Percentiles rank a stretch among this genome's conserved stretches.
Evolutionary conservation across 2,113 vertebrate species (phyloP).

Genomic region (Plecturocebus donacophilus): DNA sequence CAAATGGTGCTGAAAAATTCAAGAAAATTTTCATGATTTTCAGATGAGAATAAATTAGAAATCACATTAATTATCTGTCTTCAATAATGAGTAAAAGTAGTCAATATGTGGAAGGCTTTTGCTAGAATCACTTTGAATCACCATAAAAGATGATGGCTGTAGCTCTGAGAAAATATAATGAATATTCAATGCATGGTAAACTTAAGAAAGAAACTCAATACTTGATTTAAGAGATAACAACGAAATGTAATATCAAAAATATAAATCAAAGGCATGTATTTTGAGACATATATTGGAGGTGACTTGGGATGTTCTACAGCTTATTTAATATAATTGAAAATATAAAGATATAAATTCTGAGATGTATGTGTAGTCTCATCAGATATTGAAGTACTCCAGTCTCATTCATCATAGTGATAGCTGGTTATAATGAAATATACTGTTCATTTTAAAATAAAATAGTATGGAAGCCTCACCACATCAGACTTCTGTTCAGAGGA

Average conservation of each 20-base stretch:
- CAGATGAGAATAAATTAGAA: neutral
- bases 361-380: neutral
- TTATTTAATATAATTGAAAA: neutral
- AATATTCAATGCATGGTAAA: neutral
- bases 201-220: neutral
- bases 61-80: neutral
- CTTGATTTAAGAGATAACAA: neutral
- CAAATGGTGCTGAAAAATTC: neutral
- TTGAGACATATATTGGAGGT: neutral
- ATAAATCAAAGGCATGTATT: neutral
- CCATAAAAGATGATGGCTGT: neutral
- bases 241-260: conserved; percentile 9
- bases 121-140: neutral
- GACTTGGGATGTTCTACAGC: neutral
- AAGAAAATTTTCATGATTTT: neutral
- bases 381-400: neutral
- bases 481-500: neutral
- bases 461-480: no score
- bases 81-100: neutral
- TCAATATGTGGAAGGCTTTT: neutral
- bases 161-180: neutral
- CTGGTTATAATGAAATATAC: neutral
- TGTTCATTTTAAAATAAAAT: conserved; percentile 23
- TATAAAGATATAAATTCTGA: neutral
- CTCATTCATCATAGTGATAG: neutral